phyloP scores from a whole-genome alignment of 2,113 vertebrate species.

The rabbit (Oryctolagus cuniculus) region DNA sequence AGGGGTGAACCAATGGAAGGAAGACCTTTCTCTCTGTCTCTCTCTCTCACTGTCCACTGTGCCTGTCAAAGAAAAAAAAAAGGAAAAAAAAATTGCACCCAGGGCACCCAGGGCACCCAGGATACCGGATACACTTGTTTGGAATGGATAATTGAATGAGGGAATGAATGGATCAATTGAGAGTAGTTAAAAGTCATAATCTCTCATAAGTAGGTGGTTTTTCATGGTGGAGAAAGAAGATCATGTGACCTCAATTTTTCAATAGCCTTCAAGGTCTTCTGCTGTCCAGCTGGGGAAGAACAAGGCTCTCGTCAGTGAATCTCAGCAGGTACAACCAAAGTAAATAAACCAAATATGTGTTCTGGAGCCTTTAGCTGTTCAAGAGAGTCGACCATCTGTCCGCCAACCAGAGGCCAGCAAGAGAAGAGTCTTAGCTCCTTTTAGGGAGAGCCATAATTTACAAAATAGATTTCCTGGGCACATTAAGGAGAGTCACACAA shows the following conservation, averaged over 20 bases:
- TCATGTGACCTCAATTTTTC: background rate
- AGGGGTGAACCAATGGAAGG: too few relatives aligned
- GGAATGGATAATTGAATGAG: background rate
- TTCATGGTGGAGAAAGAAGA: background rate
- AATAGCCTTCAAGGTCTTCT: background rate
- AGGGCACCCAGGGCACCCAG: too few relatives aligned
- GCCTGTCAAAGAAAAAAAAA: too few relatives aligned
- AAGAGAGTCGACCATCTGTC: background rate
- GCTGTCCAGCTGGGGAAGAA: background rate
- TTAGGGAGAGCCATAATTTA: background rate
- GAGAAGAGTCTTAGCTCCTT: background rate
- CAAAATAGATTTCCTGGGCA: background rate
- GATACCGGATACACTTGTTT: background rate
- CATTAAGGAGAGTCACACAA: background rate
- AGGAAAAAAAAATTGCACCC: too few relatives aligned
- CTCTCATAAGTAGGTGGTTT: background rate
- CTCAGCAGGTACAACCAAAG: background rate
- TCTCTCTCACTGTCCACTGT: too few relatives aligned
- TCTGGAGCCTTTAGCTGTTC: background rate
- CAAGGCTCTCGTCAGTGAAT: background rate
- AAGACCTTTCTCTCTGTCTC: too few relatives aligned
- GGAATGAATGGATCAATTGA: background rate
- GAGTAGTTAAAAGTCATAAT: background rate
- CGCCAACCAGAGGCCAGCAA: background rate
- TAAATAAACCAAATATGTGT: background rate